Evolutionary conservation across 37 sponge, comb jelly and placozoan species (phyloP).

Genomic region (Geodia barretti): DNA sequence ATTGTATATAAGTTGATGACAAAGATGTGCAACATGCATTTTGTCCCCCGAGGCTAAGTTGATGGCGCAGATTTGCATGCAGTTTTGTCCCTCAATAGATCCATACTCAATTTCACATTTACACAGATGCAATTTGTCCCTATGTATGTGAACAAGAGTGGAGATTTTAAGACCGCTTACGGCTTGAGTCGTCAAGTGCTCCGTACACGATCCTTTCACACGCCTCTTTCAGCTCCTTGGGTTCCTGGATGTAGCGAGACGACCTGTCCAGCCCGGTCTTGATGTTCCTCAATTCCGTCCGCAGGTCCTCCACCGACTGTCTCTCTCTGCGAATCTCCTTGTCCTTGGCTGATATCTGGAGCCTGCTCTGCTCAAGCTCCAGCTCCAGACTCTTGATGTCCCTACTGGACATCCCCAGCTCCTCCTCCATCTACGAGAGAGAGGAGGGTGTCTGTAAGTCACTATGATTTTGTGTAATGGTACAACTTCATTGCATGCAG

Average conservation of each 20-base stretch:
- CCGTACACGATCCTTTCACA: constrained; percentile 42
- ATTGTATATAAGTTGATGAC: no score
- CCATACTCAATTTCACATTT: not conserved
- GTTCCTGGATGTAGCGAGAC: constrained; percentile 89
- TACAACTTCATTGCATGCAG: not conserved
- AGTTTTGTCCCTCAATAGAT: not conserved
- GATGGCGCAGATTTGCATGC: no score
- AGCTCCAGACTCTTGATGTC: constrained; percentile 81
- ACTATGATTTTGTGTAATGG: not conserved
- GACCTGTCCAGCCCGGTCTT: constrained; percentile 88
- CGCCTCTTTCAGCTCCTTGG: constrained; percentile 88
- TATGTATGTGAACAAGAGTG: not conserved
- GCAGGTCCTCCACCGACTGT: constrained; percentile 79
- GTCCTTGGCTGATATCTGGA: constrained; percentile 81
- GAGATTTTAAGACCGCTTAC: constrained; percentile 37
- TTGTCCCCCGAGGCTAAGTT: no score
- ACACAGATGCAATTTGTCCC: not conserved
- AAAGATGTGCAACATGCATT: no score
- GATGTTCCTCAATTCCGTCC: constrained; percentile 74
- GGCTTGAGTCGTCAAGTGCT: constrained; percentile 72
- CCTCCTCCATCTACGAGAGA: constrained; percentile 86
- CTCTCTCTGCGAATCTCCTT: constrained; percentile 89
- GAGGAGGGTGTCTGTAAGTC: not conserved
- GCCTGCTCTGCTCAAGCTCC: constrained; percentile 71
- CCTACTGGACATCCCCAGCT: constrained; percentile 79